Conservation (phyloP, 2,888 invertebrate genomes). For the Drosophila rubida region DNA sequence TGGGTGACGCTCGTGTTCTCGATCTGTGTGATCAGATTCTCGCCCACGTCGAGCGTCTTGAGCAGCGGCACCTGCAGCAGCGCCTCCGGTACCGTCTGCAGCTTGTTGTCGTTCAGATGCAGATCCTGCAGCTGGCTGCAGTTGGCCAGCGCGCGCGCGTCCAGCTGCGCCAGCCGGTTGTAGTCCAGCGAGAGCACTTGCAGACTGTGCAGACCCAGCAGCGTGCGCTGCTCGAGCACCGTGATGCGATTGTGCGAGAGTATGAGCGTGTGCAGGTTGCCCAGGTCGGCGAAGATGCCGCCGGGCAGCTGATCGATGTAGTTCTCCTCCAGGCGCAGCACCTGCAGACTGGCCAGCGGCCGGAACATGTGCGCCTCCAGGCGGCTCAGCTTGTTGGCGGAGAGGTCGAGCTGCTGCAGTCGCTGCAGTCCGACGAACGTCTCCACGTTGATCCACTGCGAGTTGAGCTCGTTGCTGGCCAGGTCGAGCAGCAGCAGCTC, state of each 20-base stretch:
- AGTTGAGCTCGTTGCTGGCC: conserved; percentile 93
- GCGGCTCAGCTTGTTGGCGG: conserved; percentile 93
- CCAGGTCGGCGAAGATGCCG: conserved; percentile 94
- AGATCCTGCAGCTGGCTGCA: conserved; percentile 95
- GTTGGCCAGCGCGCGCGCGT: conserved; percentile 94
- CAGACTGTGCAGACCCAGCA: conserved; percentile 94
- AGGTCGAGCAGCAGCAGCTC: conserved; percentile 92
- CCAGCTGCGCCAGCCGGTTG: conserved; percentile 92
- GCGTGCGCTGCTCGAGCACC: conserved; percentile 92
- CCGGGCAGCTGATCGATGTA: conserved; percentile 92
- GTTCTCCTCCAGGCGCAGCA: conserved; percentile 94
- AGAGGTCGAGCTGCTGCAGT: conserved; percentile 93
- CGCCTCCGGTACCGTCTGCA: conserved; percentile 92
- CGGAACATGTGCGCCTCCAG: conserved; percentile 93
- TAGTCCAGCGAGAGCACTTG: conserved; percentile 93
- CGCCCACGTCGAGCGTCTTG: conserved; percentile 95
- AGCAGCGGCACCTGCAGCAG: conserved; percentile 93
- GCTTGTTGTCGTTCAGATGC: conserved; percentile 94
- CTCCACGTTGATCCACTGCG: conserved; percentile 93
- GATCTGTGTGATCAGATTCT: conserved; percentile 93
- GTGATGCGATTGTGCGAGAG: conserved; percentile 94
- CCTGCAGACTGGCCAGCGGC: conserved; percentile 93
- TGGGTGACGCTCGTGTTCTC: conserved; percentile 93
- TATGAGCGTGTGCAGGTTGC: conserved; percentile 94
- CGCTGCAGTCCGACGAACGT: conserved; percentile 95